Evolutionary conservation across 2,113 vertebrate genomes (phyloP).

Genomic region (Tyto alba): DNA sequence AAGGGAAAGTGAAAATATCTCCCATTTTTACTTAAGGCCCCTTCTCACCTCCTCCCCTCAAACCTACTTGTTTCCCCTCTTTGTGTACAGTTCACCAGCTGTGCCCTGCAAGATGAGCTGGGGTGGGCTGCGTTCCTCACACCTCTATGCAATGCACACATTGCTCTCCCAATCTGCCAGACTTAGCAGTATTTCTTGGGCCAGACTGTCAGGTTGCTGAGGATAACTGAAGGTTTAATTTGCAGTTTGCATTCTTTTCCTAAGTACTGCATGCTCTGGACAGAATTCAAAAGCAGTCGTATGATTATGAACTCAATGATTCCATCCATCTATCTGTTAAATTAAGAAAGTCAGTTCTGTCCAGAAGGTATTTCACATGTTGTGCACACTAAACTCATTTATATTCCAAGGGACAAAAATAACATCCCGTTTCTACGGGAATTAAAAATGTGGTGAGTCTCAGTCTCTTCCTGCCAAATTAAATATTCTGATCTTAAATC

Average conservation of each 20-base stretch:
- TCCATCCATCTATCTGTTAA: conserved; percentile 6
- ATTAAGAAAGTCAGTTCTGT: background rate
- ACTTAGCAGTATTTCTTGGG: conserved; percentile 1
- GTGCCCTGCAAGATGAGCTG: background rate
- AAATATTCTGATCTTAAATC: background rate
- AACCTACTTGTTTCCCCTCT: background rate
- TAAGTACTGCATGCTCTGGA: background rate
- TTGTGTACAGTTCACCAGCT: conserved; percentile 33
- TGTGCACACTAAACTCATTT: background rate
- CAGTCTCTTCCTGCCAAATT: background rate
- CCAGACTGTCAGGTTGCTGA: conserved; percentile 1
- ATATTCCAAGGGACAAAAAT: background rate
- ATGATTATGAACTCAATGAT: background rate
- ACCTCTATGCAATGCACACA: conserved; percentile 44
- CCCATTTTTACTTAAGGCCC: background rate
- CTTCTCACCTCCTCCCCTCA: background rate
- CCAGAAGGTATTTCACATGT: conserved; percentile 16
- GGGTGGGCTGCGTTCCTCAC: conserved; percentile 39
- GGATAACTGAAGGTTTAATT: conserved; percentile 25
- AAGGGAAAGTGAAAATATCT: background rate
- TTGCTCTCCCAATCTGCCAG: background rate
- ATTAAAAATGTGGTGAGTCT: background rate
- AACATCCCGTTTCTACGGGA: background rate
- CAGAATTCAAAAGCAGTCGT: background rate
- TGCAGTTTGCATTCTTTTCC: conserved; percentile 17